Conservation (phyloP, 2,797 vertebrate species). For the Labroides dimidiatus region DNA sequence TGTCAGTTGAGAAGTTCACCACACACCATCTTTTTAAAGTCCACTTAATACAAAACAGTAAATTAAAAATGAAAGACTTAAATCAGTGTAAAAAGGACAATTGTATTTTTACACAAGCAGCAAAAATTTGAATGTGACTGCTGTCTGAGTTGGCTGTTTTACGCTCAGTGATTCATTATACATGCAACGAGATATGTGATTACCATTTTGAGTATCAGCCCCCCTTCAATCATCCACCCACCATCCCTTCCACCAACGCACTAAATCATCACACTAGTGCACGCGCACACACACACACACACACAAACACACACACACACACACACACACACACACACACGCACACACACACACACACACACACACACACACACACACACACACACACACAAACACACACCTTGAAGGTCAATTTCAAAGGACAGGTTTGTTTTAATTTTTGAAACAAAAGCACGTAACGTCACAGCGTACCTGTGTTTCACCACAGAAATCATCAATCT, state of each 20-base stretch:
- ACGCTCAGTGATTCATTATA: conserved; percentile 73
- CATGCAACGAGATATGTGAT: conserved; percentile 76
- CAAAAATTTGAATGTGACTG: conserved; percentile 43
- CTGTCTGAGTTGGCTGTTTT: conserved; percentile 63
- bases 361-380: conserved; percentile 8
- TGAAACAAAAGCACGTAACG: conserved; percentile 37
- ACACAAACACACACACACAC: no score
- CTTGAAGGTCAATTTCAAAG: conserved; percentile 70
- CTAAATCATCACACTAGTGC: background rate
- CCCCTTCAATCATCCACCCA: conserved; percentile 55
- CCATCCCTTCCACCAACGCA: conserved; percentile 29
- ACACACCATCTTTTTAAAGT: background rate
- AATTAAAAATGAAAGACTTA: conserved; percentile 25
- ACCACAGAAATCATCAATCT: conserved; percentile 43
- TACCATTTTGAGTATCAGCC: conserved; percentile 74
- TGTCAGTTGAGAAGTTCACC: conserved; percentile 23
- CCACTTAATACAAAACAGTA: conserved; percentile 17
- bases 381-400: conserved; percentile 2
- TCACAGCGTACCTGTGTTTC: conserved; percentile 34
- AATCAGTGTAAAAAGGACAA: conserved; percentile 44
- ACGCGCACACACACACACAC: background rate
- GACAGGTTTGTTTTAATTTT: conserved; percentile 65
- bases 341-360: conserved; percentile 4
- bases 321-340: background rate
- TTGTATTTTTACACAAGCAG: conserved; percentile 32